These are phyloP conservation scores for Notothenia coriiceps DNA, from an alignment of 2,113 vertebrate genomes.

Conservation along the genomic window DNA sequence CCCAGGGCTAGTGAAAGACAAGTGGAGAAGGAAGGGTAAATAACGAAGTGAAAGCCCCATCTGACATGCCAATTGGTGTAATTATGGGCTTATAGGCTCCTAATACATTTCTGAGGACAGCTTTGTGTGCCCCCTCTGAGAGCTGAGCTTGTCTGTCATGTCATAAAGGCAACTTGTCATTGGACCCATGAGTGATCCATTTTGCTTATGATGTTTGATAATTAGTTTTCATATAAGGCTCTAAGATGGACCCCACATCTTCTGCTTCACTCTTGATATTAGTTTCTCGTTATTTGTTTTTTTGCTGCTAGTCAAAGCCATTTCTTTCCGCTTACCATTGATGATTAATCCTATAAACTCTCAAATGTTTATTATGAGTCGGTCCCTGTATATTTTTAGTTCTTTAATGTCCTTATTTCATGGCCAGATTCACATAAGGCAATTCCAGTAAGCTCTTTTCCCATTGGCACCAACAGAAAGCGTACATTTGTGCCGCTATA, in stretches of 20 bases:
- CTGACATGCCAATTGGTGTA: constrained; percentile 76
- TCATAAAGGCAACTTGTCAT: constrained; percentile 35
- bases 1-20: constrained; percentile 59
- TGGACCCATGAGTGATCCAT: neutral
- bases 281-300: constrained; percentile 55
- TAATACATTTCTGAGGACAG: constrained; percentile 79
- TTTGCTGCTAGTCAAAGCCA: constrained; percentile 35
- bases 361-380: constrained; percentile 69
- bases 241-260: neutral
- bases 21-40: constrained; percentile 48
- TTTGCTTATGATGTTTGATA: constrained; percentile 30
- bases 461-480: constrained; percentile 62
- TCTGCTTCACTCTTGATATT: constrained; percentile 32
- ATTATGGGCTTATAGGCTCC: constrained; percentile 80
- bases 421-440: constrained; percentile 51
- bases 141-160: constrained; percentile 53
- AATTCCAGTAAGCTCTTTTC: constrained; percentile 56
- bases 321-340: constrained; percentile 41
- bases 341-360: constrained; percentile 38
- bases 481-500: constrained; percentile 53
- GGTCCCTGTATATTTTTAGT: constrained; percentile 58
- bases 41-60: constrained; percentile 61
- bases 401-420: constrained; percentile 55
- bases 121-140: constrained; percentile 52
- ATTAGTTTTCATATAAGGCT: constrained; percentile 17